These are phyloP conservation scores for Zygothrica quintamaculata DNA, from an alignment of 2,888 invertebrate species.

Conservation along the genomic window DNA sequence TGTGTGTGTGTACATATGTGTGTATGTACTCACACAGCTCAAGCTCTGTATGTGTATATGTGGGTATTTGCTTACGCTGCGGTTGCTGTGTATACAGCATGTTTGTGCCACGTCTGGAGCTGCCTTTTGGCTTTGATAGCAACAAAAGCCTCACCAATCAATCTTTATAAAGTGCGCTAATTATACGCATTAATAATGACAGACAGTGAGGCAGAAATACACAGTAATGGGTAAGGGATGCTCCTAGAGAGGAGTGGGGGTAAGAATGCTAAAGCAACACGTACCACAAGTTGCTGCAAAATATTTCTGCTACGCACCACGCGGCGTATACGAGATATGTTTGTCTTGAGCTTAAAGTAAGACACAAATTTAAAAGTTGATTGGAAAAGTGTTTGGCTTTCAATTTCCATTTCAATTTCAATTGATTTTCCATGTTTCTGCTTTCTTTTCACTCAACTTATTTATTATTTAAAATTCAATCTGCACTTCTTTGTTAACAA, in stretches of 20 bases:
- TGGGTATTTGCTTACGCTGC: conserved; percentile 56
- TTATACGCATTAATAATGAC: conserved; percentile 75
- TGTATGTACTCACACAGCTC: conserved; percentile 17
- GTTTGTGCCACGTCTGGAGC: conserved; percentile 36
- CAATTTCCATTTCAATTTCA: not conserved
- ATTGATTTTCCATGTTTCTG: conserved; percentile 3
- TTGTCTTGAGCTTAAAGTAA: conserved; percentile 19
- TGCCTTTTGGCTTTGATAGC: conserved; percentile 34
- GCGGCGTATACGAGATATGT: conserved; percentile 31
- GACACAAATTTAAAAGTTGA: conserved; percentile 6
- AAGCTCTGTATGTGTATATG: conserved; percentile 18
- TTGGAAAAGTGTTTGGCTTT: conserved; percentile 4
- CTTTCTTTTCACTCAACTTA: conserved; percentile 13
- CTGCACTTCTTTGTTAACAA: not conserved
- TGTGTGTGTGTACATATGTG: not conserved
- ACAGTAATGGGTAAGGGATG: conserved; percentile 4
- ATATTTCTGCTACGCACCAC: conserved; percentile 9
- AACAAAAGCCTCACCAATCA: conserved; percentile 64
- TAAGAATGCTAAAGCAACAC: too few relatives aligned
- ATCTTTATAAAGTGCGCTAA: conserved; percentile 75
- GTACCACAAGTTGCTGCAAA: conserved; percentile 26
- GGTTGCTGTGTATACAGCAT: conserved; percentile 39
- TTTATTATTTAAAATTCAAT: conserved; percentile 49
- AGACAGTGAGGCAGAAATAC: conserved; percentile 31
- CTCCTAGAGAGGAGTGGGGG: not conserved